phyloP scores from a whole-genome alignment of 2,113 vertebrate species.

The Tangachromis dhanisi region DNA sequence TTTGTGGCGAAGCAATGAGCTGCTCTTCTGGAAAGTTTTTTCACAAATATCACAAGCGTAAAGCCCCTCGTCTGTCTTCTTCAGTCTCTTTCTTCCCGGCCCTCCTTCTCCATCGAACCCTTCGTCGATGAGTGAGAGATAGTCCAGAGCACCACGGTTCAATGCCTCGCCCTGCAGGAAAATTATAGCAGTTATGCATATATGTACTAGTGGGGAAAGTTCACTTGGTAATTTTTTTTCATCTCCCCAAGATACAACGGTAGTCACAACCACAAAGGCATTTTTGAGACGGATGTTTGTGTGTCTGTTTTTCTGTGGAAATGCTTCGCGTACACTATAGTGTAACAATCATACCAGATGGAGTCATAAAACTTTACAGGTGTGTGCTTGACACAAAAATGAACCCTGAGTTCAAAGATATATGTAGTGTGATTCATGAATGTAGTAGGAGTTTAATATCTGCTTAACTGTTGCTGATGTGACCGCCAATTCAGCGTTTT shows the following conservation, averaged over 20 bases:
- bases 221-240: not conserved
- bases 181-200: not conserved
- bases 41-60: conserved; percentile 80
- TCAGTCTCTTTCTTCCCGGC: conserved; percentile 68
- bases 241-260: not conserved
- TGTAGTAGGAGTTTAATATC: not conserved
- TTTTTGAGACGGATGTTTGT: not conserved
- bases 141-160: conserved; percentile 57
- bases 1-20: conserved; percentile 79
- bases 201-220: not conserved
- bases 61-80: conserved; percentile 76
- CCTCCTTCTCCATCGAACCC: conserved; percentile 61
- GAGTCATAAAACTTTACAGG: not conserved
- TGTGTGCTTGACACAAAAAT: not conserved
- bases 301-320: not conserved
- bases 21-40: conserved; percentile 83
- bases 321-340: not conserved
- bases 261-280: not conserved
- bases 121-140: conserved; percentile 68
- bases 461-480: not conserved
- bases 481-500: rapidly evolving
- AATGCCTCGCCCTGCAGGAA: conserved; percentile 58
- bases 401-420: not conserved
- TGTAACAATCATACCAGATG: not conserved
- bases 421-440: not conserved